These are phyloP conservation scores for Euphydryas editha DNA, from an alignment of 2,888 invertebrate genomes.

Conservation along the genomic window DNA sequence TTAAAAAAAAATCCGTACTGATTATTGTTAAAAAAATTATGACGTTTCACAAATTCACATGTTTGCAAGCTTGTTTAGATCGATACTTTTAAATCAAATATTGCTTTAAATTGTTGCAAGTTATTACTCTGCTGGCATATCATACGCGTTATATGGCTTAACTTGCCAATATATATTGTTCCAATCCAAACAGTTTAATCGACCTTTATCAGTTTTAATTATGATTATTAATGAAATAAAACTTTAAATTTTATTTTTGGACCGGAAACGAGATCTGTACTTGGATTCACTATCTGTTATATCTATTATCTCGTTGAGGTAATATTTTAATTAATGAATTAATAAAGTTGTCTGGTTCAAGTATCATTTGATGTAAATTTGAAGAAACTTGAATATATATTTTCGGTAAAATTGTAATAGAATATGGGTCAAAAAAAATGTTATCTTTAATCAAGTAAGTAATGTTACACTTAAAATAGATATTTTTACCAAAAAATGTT, in stretches of 20 bases:
- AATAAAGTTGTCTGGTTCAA: background rate
- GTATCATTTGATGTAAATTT: background rate
- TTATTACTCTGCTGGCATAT: too few species aligned
- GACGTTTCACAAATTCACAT: background rate
- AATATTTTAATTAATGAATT: background rate
- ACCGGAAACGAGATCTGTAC: background rate
- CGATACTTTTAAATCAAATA: background rate
- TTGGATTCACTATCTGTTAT: background rate
- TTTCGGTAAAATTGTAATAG: background rate
- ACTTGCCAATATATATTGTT: too few species aligned
- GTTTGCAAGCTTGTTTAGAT: background rate
- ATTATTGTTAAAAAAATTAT: background rate
- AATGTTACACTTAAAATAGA: too few species aligned
- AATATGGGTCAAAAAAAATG: background rate
- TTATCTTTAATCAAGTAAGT: background rate
- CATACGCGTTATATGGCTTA: too few species aligned
- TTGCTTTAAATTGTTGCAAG: background rate
- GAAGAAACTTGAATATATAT: background rate
- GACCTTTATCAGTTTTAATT: background rate
- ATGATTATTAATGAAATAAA: background rate
- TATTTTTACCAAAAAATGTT: too few species aligned
- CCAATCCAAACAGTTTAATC: background rate
- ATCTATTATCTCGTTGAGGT: background rate
- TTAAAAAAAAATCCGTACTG: background rate
- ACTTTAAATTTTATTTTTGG: background rate